Evolutionary conservation across 2,888 invertebrate species (phyloP).

Genomic region (Timema cristinae): DNA sequence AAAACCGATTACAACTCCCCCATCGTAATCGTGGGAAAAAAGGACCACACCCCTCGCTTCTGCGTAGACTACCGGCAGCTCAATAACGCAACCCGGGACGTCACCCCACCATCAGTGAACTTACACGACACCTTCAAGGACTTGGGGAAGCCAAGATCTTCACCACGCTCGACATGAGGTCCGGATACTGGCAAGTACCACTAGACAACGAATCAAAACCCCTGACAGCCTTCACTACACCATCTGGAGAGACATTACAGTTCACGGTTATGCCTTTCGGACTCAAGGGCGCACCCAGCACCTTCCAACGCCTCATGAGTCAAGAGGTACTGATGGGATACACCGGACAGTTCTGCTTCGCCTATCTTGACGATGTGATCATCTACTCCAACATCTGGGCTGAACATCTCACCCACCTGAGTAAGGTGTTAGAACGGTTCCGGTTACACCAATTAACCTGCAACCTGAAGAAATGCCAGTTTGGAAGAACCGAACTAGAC

Average conservation of each 20-base stretch:
- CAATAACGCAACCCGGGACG: conserved; percentile 17
- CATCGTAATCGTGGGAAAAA: conserved; percentile 21
- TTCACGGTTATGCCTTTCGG: conserved; percentile 4
- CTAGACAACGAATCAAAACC: conserved; percentile 10
- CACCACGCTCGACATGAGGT: conserved; percentile 25
- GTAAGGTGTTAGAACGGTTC: not conserved
- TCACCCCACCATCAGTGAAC: conserved; percentile 21
- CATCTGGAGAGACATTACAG: conserved; percentile 14
- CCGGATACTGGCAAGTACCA: conserved; percentile 28
- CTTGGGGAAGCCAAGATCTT: conserved; percentile 22
- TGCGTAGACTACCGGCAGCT: conserved; percentile 27
- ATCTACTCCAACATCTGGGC: not conserved
- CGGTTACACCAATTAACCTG: not conserved
- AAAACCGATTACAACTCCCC: conserved; percentile 17
- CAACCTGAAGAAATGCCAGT: not conserved
- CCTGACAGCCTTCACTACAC: conserved; percentile 27
- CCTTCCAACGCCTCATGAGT: not conserved
- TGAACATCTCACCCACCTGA: not conserved
- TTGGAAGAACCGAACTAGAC: no score
- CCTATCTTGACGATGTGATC: not conserved
- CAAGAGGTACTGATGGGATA: not conserved
- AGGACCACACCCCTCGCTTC: conserved; percentile 31
- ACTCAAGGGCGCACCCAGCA: not conserved
- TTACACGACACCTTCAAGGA: conserved; percentile 24
- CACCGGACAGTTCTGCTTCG: not conserved